A percentile compares a stretch with the other conserved stretches of the same genome.
Evolutionary conservation across 2,113 vertebrate species (phyloP).

Genomic region (Callithrix jacchus): DNA sequence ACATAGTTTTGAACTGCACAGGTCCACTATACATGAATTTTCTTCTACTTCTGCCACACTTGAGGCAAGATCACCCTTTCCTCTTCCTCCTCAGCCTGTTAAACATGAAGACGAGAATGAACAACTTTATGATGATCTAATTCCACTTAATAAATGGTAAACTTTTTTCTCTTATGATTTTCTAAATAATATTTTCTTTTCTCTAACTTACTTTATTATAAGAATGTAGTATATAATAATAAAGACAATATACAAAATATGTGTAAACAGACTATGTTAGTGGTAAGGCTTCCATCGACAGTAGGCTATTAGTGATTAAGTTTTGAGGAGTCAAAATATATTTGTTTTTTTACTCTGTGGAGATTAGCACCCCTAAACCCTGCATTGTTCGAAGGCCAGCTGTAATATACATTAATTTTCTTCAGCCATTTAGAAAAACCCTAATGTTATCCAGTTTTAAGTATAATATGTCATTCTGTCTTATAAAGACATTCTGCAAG

Average conservation of each 20-base stretch:
- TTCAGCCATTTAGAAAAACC: not conserved
- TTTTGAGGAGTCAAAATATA: not conserved
- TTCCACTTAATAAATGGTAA: not conserved
- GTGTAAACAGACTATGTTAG: not conserved
- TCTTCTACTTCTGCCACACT: not conserved
- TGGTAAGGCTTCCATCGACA: not conserved
- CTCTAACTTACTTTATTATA: not conserved
- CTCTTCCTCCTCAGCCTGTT: not conserved
- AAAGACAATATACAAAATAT: not conserved
- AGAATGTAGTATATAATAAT: not conserved
- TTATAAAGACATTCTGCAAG: conserved; percentile 17
- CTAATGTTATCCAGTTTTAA: not conserved
- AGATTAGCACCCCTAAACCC: not conserved
- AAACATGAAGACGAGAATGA: not conserved
- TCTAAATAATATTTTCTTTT: not conserved
- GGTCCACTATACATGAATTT: not conserved
- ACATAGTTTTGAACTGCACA: not conserved
- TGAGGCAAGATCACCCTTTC: not conserved
- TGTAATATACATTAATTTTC: not conserved
- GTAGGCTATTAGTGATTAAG: not conserved
- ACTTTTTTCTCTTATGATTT: not conserved
- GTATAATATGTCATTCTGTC: not conserved
- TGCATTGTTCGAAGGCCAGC: not conserved
- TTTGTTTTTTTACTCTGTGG: not conserved
- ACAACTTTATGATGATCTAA: not conserved